These are phyloP conservation scores for Danio aesculapii DNA, from an alignment of 2,797 vertebrate genomes.

Conservation along the genomic window DNA sequence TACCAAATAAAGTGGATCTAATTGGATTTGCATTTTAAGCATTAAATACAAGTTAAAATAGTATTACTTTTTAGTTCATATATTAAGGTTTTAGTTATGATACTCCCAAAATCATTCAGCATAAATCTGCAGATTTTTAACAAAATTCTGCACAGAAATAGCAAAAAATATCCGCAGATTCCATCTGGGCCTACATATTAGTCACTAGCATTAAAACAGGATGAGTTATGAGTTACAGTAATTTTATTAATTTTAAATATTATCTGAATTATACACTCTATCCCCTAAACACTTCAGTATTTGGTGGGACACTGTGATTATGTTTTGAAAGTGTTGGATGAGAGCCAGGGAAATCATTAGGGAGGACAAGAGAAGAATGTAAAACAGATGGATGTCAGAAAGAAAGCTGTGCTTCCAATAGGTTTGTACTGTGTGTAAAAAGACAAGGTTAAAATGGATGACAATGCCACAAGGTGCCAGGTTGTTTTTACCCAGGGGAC, in stretches of 20 bases:
- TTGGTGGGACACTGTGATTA: background rate
- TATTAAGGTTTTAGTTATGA: too few relatives aligned
- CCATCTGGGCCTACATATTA: too few relatives aligned
- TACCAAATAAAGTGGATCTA: too few relatives aligned
- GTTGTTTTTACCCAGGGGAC: background rate
- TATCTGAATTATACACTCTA: background rate
- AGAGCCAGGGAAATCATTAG: background rate
- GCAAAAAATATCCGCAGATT: too few relatives aligned
- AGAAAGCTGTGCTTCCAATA: background rate
- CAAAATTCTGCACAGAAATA: too few relatives aligned
- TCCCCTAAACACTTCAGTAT: background rate
- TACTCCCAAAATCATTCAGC: too few relatives aligned
- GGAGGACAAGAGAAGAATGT: conserved; percentile 10
- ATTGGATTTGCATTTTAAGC: too few relatives aligned
- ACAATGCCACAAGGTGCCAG: background rate
- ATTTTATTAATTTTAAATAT: background rate
- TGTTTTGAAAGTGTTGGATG: background rate
- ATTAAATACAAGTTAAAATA: too few relatives aligned
- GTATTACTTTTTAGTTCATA: too few relatives aligned
- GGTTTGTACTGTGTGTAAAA: background rate
- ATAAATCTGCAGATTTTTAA: too few relatives aligned
- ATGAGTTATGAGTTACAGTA: background rate
- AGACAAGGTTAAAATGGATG: background rate
- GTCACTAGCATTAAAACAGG: background rate
- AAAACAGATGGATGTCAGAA: background rate